Conservation (phyloP, 2,888 invertebrate genomes). For the Lycophotia porphyrea region DNA sequence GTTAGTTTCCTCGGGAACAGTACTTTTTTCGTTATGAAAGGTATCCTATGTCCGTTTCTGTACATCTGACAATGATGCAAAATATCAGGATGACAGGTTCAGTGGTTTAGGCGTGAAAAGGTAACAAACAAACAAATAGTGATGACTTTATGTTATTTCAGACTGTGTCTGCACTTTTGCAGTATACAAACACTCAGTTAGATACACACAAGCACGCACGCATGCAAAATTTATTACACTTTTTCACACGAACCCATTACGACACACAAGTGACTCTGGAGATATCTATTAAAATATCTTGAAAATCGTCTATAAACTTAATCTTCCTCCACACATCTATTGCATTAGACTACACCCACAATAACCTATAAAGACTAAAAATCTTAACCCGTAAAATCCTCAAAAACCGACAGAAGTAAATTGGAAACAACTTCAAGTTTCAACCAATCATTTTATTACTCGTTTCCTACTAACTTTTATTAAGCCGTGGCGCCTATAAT, state of each 20-base stretch:
- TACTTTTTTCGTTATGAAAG: too few relatives aligned
- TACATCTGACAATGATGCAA: too few relatives aligned
- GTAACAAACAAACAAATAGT: too few relatives aligned
- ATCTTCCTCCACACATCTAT: neutral
- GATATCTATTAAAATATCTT: neutral
- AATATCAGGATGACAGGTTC: too few relatives aligned
- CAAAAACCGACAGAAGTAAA: constrained; percentile 46
- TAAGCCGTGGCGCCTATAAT: constrained; percentile 78
- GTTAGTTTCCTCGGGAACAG: too few relatives aligned
- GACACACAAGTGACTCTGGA: neutral
- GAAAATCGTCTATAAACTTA: neutral
- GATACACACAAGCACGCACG: neutral
- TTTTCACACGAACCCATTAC: neutral
- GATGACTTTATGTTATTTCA: neutral
- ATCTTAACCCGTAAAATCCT: constrained; percentile 17
- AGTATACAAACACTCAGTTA: neutral
- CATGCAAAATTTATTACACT: neutral
- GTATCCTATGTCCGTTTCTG: too few relatives aligned
- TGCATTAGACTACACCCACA: neutral
- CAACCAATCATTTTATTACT: constrained; percentile 73
- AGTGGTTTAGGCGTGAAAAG: too few relatives aligned
- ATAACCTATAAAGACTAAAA: constrained; percentile 1
- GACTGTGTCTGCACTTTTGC: neutral
- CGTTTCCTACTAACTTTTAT: constrained; percentile 73
- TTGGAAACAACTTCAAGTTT: constrained; percentile 41